These are phyloP conservation scores for Taphrorychus bicolor DNA, from an alignment of 2,888 invertebrate genomes.

Conservation along the genomic window DNA sequence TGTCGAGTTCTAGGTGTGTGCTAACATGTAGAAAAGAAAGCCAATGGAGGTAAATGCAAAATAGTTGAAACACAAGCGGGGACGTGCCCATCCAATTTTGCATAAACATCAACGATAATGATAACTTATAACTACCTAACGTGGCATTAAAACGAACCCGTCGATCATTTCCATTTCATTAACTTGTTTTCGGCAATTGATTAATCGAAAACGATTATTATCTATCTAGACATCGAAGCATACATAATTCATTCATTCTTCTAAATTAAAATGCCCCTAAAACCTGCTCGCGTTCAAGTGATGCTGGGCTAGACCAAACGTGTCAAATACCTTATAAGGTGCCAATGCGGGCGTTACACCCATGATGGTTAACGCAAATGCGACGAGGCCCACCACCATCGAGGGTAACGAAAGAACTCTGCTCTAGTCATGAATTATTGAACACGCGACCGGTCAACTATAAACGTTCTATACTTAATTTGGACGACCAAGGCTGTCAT, in stretches of 20 bases:
- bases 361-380: conserved; percentile 5
- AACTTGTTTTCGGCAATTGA: not conserved
- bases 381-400: conserved; percentile 30
- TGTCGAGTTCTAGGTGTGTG: not conserved
- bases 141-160: not conserved
- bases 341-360: not conserved
- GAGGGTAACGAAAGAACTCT: conserved; percentile 22
- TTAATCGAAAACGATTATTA: not conserved
- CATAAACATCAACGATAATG: not conserved
- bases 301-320: not conserved
- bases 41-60: no score
- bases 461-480: conserved; percentile 26
- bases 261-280: not conserved
- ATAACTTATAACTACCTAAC: not conserved
- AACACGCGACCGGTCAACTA: conserved; percentile 12
- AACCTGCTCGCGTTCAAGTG: not conserved
- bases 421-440: conserved; percentile 21
- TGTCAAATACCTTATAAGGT: not conserved
- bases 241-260: not conserved
- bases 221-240: not conserved
- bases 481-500: conserved; percentile 34
- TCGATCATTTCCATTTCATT: not conserved
- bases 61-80: no score
- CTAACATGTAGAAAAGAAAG: not conserved
- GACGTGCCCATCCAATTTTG: not conserved